phyloP scores from a whole-genome alignment of 2,797 vertebrate genomes.

The Crax fasciolata region DNA sequence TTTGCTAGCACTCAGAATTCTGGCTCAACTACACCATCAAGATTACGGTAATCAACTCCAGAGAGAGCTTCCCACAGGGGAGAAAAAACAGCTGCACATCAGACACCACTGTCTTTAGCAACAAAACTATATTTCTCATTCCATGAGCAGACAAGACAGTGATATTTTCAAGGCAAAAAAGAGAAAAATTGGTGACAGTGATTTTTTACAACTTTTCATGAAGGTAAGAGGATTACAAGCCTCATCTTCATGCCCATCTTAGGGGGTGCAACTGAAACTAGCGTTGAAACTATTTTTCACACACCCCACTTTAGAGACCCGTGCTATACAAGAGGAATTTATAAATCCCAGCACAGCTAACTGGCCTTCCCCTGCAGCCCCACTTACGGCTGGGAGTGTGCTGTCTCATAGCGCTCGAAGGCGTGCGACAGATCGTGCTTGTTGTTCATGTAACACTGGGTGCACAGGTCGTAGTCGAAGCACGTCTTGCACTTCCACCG shows the following conservation, averaged over 20 bases:
- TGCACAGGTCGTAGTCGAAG: conserved; percentile 98
- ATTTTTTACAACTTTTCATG: neutral
- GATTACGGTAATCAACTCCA: neutral
- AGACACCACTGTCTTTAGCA: neutral
- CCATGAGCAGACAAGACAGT: neutral
- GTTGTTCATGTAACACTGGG: conserved; percentile 99
- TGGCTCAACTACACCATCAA: neutral
- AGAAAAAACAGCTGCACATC: conserved; percentile 36
- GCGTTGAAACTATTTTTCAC: neutral
- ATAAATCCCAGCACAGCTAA: accelerated
- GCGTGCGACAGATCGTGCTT: conserved; percentile 93
- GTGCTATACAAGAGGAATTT: accelerated
- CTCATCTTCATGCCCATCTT: neutral
- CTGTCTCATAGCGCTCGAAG: conserved; percentile 96
- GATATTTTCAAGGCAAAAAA: neutral
- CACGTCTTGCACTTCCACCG: conserved; percentile 98
- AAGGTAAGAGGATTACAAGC: conserved; percentile 7
- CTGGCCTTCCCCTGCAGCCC: neutral
- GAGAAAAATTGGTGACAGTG: neutral
- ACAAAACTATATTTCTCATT: neutral
- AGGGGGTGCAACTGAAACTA: neutral
- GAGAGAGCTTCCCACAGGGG: neutral
- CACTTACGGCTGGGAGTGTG: conserved; percentile 97
- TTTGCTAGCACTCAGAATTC: neutral
- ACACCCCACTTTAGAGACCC: accelerated